Conservation (phyloP, 2,888 invertebrate species). For the Hetaerina titia region DNA sequence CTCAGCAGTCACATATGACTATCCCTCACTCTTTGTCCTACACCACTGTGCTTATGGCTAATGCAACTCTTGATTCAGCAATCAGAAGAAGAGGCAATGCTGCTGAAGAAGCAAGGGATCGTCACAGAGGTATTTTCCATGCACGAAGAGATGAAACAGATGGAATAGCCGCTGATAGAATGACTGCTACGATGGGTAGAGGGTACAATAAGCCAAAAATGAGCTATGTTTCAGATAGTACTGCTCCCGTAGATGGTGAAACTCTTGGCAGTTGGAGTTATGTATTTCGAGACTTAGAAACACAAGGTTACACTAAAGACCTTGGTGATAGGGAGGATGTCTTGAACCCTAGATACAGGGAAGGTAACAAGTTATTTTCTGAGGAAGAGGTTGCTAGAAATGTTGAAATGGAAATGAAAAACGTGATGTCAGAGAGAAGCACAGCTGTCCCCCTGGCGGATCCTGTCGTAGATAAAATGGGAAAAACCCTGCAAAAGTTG, state of each 20-base stretch:
- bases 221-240: constrained; percentile 50
- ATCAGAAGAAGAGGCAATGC: constrained; percentile 33
- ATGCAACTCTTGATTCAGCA: constrained; percentile 63
- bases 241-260: constrained; percentile 76
- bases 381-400: constrained; percentile 47
- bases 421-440: constrained; percentile 38
- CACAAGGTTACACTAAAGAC: constrained; percentile 81
- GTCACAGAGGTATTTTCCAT: constrained; percentile 45
- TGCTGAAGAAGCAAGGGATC: constrained; percentile 36
- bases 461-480: constrained; percentile 49
- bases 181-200: constrained; percentile 44
- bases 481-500: constrained; percentile 39
- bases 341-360: constrained; percentile 47
- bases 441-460: background rate
- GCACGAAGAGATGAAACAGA: constrained; percentile 29
- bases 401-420: constrained; percentile 29
- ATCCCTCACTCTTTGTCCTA: constrained; percentile 50
- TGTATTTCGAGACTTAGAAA: constrained; percentile 87
- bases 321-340: constrained; percentile 59
- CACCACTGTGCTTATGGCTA: constrained; percentile 63
- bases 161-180: constrained; percentile 10
- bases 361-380: constrained; percentile 14
- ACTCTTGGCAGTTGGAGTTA: constrained; percentile 87
- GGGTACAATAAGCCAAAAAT: constrained; percentile 43
- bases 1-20: constrained; percentile 35